These are phyloP conservation scores for Sebastes matsubarae DNA, from an alignment of 2,797 vertebrate genomes.

Conservation along the genomic window DNA sequence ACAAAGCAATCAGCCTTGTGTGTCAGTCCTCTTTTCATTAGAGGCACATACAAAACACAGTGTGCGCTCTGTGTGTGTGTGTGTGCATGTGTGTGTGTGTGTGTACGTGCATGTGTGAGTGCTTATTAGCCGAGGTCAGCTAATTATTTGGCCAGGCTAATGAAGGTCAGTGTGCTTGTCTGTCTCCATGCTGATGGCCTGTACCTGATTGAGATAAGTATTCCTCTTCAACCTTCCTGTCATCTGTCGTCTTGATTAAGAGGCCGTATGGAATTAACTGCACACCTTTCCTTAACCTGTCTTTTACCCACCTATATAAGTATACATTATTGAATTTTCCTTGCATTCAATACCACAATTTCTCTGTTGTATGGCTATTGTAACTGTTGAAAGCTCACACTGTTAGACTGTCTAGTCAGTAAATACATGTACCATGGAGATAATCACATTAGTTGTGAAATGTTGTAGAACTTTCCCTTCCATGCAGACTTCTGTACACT, in stretches of 20 bases:
- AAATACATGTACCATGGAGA: background rate
- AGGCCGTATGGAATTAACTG: constrained; percentile 46
- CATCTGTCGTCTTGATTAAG: constrained; percentile 77
- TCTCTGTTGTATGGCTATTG: background rate
- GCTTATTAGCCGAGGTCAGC: constrained; percentile 83
- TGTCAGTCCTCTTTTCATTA: constrained; percentile 76
- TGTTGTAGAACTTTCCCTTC: constrained; percentile 2
- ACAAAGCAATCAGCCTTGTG: constrained; percentile 76
- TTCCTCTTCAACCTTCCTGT: constrained; percentile 76
- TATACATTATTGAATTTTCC: background rate
- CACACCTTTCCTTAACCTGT: constrained; percentile 43
- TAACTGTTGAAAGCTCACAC: background rate
- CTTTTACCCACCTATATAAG: background rate
- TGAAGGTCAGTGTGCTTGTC: constrained; percentile 83
- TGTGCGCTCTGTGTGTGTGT: constrained; percentile 35
- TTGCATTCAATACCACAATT: background rate
- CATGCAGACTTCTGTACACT: background rate
- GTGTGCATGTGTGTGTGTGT: constrained; percentile 45
- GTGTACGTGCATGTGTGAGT: constrained; percentile 46
- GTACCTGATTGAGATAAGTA: constrained; percentile 81
- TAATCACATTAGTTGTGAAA: constrained; percentile 7
- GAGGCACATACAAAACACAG: constrained; percentile 65
- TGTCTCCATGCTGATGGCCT: constrained; percentile 72
- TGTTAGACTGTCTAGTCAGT: background rate
- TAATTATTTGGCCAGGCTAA: constrained; percentile 85